phyloP scores from a whole-genome alignment of 2,888 invertebrate genomes.

The Standfussiana lucernea region DNA sequence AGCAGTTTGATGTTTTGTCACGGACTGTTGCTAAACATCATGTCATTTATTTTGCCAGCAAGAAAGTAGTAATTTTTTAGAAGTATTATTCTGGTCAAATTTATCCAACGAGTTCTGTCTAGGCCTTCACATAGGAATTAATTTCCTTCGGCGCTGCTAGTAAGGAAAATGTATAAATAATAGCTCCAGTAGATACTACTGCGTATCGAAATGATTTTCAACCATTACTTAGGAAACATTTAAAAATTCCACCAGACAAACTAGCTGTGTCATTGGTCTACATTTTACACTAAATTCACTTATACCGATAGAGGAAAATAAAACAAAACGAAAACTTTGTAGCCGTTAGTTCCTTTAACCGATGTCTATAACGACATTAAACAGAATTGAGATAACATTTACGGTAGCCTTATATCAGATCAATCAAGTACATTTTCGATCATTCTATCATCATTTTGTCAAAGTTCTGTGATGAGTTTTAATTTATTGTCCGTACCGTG shows the following conservation, averaged over 20 bases:
- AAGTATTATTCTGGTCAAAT: not conserved
- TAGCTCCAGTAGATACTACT: too few species aligned
- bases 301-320: not conserved
- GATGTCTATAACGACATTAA: not conserved
- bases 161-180: not conserved
- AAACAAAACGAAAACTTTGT: slow-evolving; percentile 16
- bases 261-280: slow-evolving; percentile 24
- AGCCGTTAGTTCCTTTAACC: slow-evolving; percentile 8
- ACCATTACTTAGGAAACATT: not conserved
- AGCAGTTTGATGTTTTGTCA: slow-evolving; percentile 57
- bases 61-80: slow-evolving; percentile 16
- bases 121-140: not conserved
- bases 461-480: slow-evolving; percentile 27
- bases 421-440: not conserved
- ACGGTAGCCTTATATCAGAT: not conserved
- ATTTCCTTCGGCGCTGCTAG: not conserved
- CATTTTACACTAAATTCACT: not conserved
- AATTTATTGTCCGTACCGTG: slow-evolving; percentile 48
- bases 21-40: slow-evolving; percentile 47
- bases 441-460: not conserved
- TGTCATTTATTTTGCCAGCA: slow-evolving; percentile 22
- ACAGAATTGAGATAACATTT: not conserved
- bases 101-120: not conserved
- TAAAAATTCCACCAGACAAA: not conserved
- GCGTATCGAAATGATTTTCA: not conserved